Percentiles rank a stretch among this genome's conserved stretches.
Evolutionary conservation across 2,888 invertebrate species (phyloP).

Genomic region (Beris chalybata): DNA sequence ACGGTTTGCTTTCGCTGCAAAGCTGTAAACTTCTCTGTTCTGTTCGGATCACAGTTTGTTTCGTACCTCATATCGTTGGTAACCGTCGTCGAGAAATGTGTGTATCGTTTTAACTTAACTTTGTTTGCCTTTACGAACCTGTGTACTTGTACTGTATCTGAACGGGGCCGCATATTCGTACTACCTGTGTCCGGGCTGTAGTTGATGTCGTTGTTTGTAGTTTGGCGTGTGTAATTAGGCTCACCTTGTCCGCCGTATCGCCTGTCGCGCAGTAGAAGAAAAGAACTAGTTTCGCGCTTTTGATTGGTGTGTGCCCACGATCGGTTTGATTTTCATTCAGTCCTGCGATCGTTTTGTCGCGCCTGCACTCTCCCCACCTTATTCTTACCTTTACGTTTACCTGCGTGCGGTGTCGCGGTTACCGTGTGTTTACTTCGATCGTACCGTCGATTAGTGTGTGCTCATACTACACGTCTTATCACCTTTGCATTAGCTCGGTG

Average conservation of each 20-base stretch:
- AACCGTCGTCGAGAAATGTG: conserved; percentile 26
- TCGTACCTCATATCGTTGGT: not conserved
- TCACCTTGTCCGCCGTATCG: no score
- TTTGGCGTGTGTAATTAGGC: conserved; percentile 18
- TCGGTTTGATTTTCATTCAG: conserved; percentile 3
- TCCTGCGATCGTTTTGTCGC: no score
- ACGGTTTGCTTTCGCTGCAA: no score
- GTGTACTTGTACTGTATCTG: conserved; percentile 1
- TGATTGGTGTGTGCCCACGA: not conserved
- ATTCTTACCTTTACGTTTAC: no score
- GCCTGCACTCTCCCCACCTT: no score
- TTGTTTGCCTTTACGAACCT: conserved; percentile 2
- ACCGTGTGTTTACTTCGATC: no score
- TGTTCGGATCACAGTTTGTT: no score
- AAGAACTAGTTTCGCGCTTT: conserved; percentile 10
- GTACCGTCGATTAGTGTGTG: no score
- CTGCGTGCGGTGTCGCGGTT: no score
- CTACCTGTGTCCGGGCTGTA: not conserved
- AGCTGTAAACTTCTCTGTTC: no score
- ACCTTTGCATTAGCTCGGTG: no score
- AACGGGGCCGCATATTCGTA: not conserved
- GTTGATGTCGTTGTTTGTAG: not conserved
- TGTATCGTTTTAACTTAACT: conserved; percentile 18
- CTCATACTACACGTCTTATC: no score
- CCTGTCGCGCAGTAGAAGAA: not conserved